Evolutionary conservation across 2,797 vertebrate species (phyloP).

Genomic region (Molothrus aeneus): DNA sequence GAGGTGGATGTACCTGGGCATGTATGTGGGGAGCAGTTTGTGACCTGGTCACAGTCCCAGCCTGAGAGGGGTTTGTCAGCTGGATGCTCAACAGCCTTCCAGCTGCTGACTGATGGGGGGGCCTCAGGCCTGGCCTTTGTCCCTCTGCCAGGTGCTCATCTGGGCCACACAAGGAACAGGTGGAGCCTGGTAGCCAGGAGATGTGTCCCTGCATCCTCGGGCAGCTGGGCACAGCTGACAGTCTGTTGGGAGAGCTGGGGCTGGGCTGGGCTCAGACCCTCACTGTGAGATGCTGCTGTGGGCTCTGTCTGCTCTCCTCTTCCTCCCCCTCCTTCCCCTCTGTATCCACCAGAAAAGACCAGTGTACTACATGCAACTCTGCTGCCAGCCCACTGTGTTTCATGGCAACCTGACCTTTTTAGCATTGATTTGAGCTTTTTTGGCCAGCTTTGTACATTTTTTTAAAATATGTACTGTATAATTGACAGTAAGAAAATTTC

Average conservation of each 20-base stretch:
- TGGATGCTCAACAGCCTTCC: background rate
- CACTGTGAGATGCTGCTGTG: fast-evolving
- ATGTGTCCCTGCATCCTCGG: fast-evolving
- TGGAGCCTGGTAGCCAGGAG: background rate
- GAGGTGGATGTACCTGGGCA: background rate
- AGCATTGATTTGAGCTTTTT: conserved; percentile 44
- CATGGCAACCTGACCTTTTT: conserved; percentile 41
- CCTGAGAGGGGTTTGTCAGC: background rate
- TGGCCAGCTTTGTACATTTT: background rate
- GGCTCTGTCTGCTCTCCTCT: background rate
- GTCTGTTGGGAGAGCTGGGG: background rate
- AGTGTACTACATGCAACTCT: conserved; percentile 39
- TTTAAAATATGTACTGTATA: conserved; percentile 46
- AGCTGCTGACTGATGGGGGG: background rate
- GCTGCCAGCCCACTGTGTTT: conserved; percentile 57
- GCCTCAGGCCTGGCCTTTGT: background rate
- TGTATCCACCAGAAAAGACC: conserved; percentile 9
- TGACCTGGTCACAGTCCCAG: background rate
- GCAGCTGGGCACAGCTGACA: background rate
- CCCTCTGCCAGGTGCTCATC: background rate
- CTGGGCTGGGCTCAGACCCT: background rate
- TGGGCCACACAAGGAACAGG: fast-evolving
- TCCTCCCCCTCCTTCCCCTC: background rate
- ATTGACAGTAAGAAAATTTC: conserved; percentile 62
- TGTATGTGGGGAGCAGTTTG: background rate